Base-by-base conservation (phyloP, 2,888 invertebrate species). In the Eupithecia exiguata region DNA sequence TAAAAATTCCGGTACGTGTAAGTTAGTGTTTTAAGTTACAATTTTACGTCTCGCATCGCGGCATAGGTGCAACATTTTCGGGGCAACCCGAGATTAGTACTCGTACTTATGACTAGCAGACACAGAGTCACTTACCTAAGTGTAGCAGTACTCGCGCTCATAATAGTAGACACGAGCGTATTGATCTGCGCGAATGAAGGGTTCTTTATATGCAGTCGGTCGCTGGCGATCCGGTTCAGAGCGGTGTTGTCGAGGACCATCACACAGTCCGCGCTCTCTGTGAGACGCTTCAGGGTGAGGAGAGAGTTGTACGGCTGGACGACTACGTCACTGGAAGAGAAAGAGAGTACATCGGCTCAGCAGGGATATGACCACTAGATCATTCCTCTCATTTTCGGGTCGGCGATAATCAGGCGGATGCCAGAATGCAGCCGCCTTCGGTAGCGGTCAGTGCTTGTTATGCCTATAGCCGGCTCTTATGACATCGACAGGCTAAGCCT, bases 211-310 rank as follows among this genome's bases (percentile, higher is more conserved):
- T 98, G 99, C 40, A 99, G 95, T 66, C 99, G 96, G 87, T 99
- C 99, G 12, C 97, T 97, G 35, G 98, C 98, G 83, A 98, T 98
- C 77, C 98, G 95, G 93, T 99, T 99, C 62, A 99, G 94, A 0
- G 99, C 99, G 9, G 99, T 99, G 91, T 99, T 99, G 91, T 99
- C 99, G 76, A 99, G 94, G 10, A 99, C 99, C 89, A 97, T 99
- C 43, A 99, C 99, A 87, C 99, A 99, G 94, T 99, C 99, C 0
- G 99, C 98, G 88, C 98, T 98, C 89, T 98, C 98, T 0, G 98
- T 99, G 68, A 99, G 95, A 58, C 99, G 95, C 89, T 98, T 98
- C 70, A 99, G 93, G 0, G 99, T 99, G 35, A 99, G 95, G 72
- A 99, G 94, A 0, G 99, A 99, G 92, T 99, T 99, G 92, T 99